phyloP scores from a whole-genome alignment of 2,888 invertebrate genomes.

The Uropetala carovei region DNA sequence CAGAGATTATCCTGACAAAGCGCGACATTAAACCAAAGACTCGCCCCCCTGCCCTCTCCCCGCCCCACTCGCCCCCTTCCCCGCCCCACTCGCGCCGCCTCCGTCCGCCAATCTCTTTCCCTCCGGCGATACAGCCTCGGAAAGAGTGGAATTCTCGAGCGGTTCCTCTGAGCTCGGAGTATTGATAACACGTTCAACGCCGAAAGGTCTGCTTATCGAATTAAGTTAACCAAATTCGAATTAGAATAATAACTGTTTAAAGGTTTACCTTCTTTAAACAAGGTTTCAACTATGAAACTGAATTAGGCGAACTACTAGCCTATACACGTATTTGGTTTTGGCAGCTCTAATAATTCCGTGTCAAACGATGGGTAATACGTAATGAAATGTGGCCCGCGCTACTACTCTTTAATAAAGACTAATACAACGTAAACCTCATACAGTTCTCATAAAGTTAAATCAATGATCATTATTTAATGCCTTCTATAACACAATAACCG shows the following conservation, averaged over 20 bases:
- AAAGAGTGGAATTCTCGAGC: not conserved
- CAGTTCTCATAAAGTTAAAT: too few relatives aligned
- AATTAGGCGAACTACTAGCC: too few relatives aligned
- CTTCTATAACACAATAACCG: too few relatives aligned
- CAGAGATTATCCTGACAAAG: slow-evolving; percentile 48
- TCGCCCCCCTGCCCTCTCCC: not conserved
- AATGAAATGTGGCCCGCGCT: too few relatives aligned
- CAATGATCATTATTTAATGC: too few relatives aligned
- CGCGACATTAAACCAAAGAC: not conserved
- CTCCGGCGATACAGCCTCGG: not conserved
- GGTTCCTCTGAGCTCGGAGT: not conserved
- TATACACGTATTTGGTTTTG: too few relatives aligned
- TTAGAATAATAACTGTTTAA: not conserved
- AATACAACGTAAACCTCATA: too few relatives aligned
- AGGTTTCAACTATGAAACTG: too few relatives aligned
- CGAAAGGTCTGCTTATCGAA: slow-evolving; percentile 11
- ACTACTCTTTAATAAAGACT: too few relatives aligned
- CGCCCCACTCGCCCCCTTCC: not conserved
- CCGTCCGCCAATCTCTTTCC: not conserved
- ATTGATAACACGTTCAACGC: not conserved
- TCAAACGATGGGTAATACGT: too few relatives aligned
- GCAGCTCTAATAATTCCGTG: too few relatives aligned
- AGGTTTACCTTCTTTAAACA: not conserved
- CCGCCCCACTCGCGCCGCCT: not conserved
- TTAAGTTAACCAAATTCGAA: slow-evolving; percentile 17